A percentile compares a stretch with the other conserved stretches of the same genome.
These are phyloP conservation scores for Leiothrix lutea DNA, from an alignment of 2,113 vertebrate species.

Conservation along the genomic window DNA sequence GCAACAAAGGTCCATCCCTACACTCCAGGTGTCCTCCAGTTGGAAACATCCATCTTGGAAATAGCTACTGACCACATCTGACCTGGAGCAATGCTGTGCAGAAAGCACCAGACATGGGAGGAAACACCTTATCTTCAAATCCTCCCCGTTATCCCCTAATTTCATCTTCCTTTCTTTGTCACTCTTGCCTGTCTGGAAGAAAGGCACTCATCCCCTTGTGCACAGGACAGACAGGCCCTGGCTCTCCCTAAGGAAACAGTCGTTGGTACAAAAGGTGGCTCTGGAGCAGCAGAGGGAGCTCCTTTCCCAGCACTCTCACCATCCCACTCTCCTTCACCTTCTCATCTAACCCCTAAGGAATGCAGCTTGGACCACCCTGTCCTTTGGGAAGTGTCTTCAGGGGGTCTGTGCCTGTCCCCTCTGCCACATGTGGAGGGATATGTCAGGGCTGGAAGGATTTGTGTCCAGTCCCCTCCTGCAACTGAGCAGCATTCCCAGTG, in stretches of 20 bases:
- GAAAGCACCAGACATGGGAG: neutral
- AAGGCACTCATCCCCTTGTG: neutral
- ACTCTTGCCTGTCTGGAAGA: neutral
- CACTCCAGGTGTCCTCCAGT: neutral
- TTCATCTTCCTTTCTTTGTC: neutral
- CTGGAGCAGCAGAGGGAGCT: neutral
- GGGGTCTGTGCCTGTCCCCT: neutral
- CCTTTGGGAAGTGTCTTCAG: neutral
- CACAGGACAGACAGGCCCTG: neutral
- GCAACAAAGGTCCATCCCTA: neutral
- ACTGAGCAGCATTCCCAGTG: accelerated
- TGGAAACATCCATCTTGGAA: neutral
- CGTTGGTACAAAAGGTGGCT: neutral
- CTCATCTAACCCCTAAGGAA: neutral
- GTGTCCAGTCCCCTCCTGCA: neutral
- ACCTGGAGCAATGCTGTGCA: neutral
- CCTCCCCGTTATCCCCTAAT: neutral
- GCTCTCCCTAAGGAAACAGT: neutral
- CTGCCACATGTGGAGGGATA: neutral
- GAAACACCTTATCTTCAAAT: neutral
- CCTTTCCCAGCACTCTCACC: neutral
- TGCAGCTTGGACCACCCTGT: neutral
- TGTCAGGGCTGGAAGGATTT: neutral
- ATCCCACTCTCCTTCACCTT: neutral
- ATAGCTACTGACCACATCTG: neutral